phyloP scores from a whole-genome alignment of 1,140 invertebrate species.

The Drosophila bocki region DNA sequence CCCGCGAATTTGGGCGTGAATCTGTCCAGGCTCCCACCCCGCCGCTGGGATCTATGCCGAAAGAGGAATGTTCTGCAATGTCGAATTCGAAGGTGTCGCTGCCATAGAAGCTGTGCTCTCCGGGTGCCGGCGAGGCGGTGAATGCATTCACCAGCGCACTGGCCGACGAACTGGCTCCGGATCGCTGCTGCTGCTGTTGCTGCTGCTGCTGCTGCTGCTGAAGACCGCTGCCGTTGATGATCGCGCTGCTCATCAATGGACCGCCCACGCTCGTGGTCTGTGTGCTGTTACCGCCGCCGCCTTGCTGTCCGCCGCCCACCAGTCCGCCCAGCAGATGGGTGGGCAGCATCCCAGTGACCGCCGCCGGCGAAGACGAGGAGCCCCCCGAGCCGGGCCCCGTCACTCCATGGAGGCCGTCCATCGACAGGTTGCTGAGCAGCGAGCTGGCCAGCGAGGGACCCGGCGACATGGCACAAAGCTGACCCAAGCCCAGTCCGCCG shows the following conservation, averaged over 20 bases:
- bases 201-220: slow-evolving; percentile 45
- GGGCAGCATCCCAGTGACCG: slow-evolving; percentile 38
- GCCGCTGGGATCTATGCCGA: slow-evolving; percentile 81
- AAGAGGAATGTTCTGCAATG: slow-evolving; percentile 81
- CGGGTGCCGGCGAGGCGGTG: slow-evolving; percentile 70
- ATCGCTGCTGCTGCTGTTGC: slow-evolving; percentile 57
- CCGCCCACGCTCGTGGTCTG: slow-evolving; percentile 86
- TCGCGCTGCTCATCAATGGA: slow-evolving; percentile 88
- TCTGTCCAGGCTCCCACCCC: slow-evolving; percentile 77
- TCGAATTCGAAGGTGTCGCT: slow-evolving; percentile 82
- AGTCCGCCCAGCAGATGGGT: slow-evolving; percentile 72
- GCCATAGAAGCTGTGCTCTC: slow-evolving; percentile 68
- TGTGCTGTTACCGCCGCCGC: slow-evolving; percentile 45
- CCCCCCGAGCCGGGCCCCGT: slow-evolving; percentile 13
- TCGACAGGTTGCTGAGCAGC: slow-evolving; percentile 71
- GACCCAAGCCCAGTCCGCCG: slow-evolving; percentile 39
- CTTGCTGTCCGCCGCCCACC: slow-evolving; percentile 76
- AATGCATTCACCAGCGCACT: slow-evolving; percentile 69
- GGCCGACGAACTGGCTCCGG: slow-evolving; percentile 71
- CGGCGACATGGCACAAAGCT: slow-evolving; percentile 73
- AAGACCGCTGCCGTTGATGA: slow-evolving; percentile 88
- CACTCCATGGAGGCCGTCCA: slow-evolving; percentile 65
- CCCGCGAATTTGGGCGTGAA: slow-evolving; percentile 82
- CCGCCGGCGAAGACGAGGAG: slow-evolving; percentile 52
- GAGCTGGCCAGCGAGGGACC: slow-evolving; percentile 72